Percentiles rank a stretch among this genome's conserved stretches.
These are phyloP conservation scores for Etheostoma cragini DNA, from an alignment of 2,113 vertebrate genomes.

Conservation along the genomic window DNA sequence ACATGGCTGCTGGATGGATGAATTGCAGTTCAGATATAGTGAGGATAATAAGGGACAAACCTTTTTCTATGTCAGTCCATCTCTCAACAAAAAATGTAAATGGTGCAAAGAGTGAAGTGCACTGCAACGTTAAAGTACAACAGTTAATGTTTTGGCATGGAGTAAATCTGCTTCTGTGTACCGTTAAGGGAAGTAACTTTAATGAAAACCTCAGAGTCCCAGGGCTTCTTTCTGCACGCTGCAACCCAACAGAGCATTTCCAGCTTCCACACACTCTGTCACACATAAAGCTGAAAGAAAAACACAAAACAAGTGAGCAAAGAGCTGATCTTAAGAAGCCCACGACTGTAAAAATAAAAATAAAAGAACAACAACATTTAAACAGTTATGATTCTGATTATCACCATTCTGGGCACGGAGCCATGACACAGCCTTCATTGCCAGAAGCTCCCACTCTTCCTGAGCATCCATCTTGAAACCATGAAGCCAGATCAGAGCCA, in stretches of 20 bases:
- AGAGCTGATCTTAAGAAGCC: no score
- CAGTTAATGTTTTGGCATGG: not conserved
- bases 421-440: slow-evolving; percentile 83
- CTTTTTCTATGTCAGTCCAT: no score
- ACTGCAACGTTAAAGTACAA: not conserved
- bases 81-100: not conserved
- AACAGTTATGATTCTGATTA: not conserved
- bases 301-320: not conserved
- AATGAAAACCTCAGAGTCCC: slow-evolving; percentile 13
- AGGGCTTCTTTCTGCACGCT: slow-evolving; percentile 57
- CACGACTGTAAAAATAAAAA: no score
- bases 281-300: slow-evolving; percentile 49
- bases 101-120: not conserved
- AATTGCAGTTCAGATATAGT: no score
- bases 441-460: slow-evolving; percentile 85
- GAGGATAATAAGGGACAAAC: no score
- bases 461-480: slow-evolving; percentile 69
- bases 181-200: not conserved
- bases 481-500: slow-evolving; percentile 88
- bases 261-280: slow-evolving; percentile 70
- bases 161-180: not conserved
- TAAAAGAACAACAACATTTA: no score
- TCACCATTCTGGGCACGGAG: slow-evolving; percentile 77
- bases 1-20: no score
- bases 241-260: slow-evolving; percentile 67